These are phyloP conservation scores for Acanthococcus lagerstroemiae DNA, from an alignment of 2,888 invertebrate genomes.

Conservation along the genomic window DNA sequence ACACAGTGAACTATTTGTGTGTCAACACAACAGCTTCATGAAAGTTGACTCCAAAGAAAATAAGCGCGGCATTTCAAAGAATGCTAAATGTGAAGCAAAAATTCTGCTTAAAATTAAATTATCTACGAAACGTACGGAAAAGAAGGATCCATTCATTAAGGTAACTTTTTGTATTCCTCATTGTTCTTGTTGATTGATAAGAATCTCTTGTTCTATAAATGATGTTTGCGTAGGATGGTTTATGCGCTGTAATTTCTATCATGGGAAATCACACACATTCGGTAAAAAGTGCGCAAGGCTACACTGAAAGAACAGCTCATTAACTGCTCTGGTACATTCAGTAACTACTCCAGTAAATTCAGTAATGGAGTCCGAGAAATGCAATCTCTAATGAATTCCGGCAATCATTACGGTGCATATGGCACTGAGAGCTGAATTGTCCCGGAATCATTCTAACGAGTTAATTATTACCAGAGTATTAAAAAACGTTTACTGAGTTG, in stretches of 20 bases:
- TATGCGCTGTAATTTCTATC: background rate
- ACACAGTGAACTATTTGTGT: background rate
- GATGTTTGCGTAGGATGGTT: background rate
- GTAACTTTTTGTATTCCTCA: background rate
- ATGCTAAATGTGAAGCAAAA: constrained; percentile 3
- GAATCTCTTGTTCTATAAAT: no score
- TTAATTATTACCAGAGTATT: no score
- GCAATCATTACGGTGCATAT: no score
- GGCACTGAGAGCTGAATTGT: background rate
- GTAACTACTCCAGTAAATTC: no score
- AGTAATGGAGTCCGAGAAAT: no score
- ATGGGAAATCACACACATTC: background rate
- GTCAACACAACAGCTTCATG: background rate
- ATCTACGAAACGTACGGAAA: background rate
- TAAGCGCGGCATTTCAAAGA: background rate
- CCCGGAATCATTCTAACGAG: background rate
- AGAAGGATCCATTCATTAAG: background rate
- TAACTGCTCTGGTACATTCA: background rate
- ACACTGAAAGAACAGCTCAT: background rate
- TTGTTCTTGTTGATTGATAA: background rate
- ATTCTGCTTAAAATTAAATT: constrained; percentile 3
- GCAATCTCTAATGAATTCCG: no score
- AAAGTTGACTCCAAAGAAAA: background rate
- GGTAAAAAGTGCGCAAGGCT: background rate
- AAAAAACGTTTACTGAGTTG: no score